Conservation (phyloP, 2,113 vertebrate genomes). For the Nestor notabilis region DNA sequence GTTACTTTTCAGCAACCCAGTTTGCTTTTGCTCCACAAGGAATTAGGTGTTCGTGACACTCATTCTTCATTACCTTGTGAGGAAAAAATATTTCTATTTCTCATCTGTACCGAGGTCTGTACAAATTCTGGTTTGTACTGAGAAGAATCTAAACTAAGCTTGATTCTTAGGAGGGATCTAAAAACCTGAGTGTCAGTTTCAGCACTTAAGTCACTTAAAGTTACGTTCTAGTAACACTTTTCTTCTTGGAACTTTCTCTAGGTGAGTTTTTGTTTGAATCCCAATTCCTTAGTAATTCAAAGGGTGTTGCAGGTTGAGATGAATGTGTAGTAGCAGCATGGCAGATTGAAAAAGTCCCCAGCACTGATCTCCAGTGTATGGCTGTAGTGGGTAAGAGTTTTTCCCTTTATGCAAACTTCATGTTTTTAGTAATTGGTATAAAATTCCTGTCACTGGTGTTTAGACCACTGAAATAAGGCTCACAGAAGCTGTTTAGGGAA, state of each 20-base stretch:
- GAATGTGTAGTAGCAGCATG: neutral
- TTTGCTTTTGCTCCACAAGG: neutral
- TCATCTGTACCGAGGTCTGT: neutral
- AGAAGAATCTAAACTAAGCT: neutral
- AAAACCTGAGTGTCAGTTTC: neutral
- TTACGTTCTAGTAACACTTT: neutral
- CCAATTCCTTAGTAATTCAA: neutral
- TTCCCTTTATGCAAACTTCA: neutral
- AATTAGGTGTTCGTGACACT: neutral
- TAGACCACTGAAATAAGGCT: neutral
- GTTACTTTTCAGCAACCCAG: slow-evolving; percentile 12
- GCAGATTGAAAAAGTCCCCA: neutral
- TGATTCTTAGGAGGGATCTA: neutral
- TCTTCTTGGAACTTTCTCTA: neutral
- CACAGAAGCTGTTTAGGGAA: neutral
- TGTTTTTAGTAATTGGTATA: neutral
- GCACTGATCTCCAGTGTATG: neutral
- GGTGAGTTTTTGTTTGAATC: neutral
- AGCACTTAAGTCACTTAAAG: neutral
- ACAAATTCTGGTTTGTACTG: neutral
- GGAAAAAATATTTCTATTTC: neutral
- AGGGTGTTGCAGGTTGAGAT: neutral
- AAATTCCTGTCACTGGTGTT: neutral
- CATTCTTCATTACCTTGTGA: neutral
- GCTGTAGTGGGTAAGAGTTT: neutral